Evolutionary conservation across 2,113 vertebrate genomes (phyloP), one percentile per base, ranked within the genome.

Genomic region (Centropristis striata): DNA sequence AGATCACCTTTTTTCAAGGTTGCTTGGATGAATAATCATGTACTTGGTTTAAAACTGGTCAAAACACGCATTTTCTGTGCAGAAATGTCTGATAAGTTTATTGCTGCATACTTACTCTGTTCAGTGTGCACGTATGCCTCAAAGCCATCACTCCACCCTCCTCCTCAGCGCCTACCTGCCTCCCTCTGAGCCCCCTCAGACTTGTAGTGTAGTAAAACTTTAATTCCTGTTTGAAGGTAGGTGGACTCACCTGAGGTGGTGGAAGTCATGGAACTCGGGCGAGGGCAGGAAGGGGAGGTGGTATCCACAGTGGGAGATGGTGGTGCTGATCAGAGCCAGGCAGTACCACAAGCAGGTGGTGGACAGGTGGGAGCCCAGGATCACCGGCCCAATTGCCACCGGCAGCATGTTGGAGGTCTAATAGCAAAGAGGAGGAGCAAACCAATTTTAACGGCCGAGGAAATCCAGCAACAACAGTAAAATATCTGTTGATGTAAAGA

Each of bases 241-340:
- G n/a, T 2, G 20, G 42, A 65, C 95, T 55, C 93, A 99, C 98
- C 94, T 97, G 92, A 98, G 96, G 87, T 99, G 98, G 89, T 99
- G 98, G 89, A 96, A 99, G 94, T 98, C 97, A 0, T 99, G 98
- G 92, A 97, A 99, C 87, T 99, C 97, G 0, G 98, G 96, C 0
- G 97, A 99, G 0, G 98, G 98, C 75, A 99, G 95, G 74, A 99
- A 93, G 59, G 98, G 98, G 25, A 98, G 94, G 92, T 99, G 98
- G 90, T 99, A 99, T 7, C 98, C 98, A 0, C 97, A 98, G 94
- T 99, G 98, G 0, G 96, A 97, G 84, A 98, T 92, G 65, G 94
- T 96, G 25, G 97, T 97, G 71, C 86, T 87, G 81, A 97, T 0
- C 54, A 98, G 87, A 25, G 94, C 96, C 47, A 97, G 21, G 63